Evolutionary conservation across 2,888 invertebrate species (phyloP).

Genomic region (Argyresthia albistria): DNA sequence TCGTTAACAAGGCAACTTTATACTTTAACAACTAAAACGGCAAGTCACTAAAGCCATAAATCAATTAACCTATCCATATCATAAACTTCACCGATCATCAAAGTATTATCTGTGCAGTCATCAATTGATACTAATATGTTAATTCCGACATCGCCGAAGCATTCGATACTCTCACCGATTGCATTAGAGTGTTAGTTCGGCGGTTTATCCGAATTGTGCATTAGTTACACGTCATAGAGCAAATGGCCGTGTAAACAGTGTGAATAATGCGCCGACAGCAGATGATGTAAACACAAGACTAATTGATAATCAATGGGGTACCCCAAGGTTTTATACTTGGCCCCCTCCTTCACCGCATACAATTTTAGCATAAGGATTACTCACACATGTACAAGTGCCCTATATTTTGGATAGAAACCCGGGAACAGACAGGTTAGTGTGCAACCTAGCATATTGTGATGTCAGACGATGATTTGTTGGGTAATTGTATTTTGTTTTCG

Average conservation of each 20-base stretch:
- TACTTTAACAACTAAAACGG: constrained; percentile 30
- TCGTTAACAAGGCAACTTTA: constrained; percentile 32
- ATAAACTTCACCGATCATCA: constrained; percentile 54
- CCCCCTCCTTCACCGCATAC: constrained; percentile 42
- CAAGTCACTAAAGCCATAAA: constrained; percentile 61
- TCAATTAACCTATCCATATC: constrained; percentile 53
- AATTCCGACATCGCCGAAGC: constrained; percentile 29
- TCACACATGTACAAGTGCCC: neutral
- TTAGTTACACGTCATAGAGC: constrained; percentile 47
- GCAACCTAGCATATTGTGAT: constrained; percentile 65
- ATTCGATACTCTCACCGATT: constrained; percentile 23
- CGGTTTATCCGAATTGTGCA: constrained; percentile 18
- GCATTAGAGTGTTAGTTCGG: constrained; percentile 26
- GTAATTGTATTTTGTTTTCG: constrained; percentile 64
- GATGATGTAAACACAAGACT: constrained; percentile 62
- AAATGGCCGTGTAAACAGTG: constrained; percentile 63
- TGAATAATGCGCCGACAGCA: constrained; percentile 59
- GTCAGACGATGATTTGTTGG: constrained; percentile 69
- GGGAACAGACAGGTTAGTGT: constrained; percentile 33
- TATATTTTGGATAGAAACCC: constrained; percentile 20
- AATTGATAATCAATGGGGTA: constrained; percentile 68
- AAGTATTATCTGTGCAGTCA: constrained; percentile 48
- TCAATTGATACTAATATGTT: constrained; percentile 60
- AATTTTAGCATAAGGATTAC: neutral
- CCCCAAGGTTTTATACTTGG: constrained; percentile 33